Base-by-base conservation (phyloP, 2,888 invertebrate genomes). In the Alentia gelatinosa region DNA sequence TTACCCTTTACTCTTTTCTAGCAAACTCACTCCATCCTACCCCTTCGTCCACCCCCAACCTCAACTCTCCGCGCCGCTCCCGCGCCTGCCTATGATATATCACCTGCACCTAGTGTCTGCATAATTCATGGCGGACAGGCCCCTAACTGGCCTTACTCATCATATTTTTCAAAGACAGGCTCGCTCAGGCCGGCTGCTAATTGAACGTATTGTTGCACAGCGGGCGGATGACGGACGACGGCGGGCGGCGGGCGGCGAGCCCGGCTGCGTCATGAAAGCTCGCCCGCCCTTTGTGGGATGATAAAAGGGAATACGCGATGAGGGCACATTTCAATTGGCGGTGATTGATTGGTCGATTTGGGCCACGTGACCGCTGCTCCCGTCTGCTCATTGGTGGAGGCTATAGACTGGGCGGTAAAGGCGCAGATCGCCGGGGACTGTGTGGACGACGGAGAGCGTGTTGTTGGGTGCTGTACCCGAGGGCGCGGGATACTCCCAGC, bases 271-370 rank as follows among this genome's bases (percentile, higher is more conserved):
- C 74, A 74, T 79, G 37, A 35, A 79, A 79, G 79, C 39, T 39
- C 47, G 47, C 47, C 26, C 47, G 30, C 86, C 50, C 86, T 86
- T 86, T 86, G 86, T 86, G 50, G 15, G 42, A 79, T 50, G 86
- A 86, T 86, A 86, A 86, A 86, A 86, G 86, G 86, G 86, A 86
- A 86, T 86, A 50, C 86, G n/a, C 86, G 50, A 86, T 86, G 86
- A 86, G 86, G 86, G 86, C 42, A 86, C 86, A 86, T 86, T 86
- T 86, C 86, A 86, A 86, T 86, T 86, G 86, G 86, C 42, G 86
- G 86, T 86, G 86, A 86, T 86, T 42, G 86, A 86, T 86, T 50
- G 86, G 86, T 50, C 86, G 47, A 86, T 86, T 86, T 86, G 47
- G 86, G 35, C 30, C 86, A 86, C 50, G 86, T 86, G 86, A 86